Evolutionary conservation across 2,888 invertebrate species (phyloP).

Genomic region (Epicampocera succincta): DNA sequence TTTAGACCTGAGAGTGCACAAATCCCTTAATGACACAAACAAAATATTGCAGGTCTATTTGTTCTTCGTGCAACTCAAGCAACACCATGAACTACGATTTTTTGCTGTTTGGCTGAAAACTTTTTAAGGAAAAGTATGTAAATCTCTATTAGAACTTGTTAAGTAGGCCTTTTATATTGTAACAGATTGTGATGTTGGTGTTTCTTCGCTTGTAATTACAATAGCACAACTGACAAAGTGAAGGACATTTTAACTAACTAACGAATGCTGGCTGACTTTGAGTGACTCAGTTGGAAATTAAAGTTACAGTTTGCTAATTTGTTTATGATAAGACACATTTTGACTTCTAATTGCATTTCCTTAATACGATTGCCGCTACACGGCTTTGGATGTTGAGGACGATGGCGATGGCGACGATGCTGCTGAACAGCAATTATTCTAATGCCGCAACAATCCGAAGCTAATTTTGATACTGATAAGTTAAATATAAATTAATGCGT

Average conservation of each 20-base stretch:
- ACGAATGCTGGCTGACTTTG: constrained; percentile 3
- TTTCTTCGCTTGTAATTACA: neutral
- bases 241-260: constrained; percentile 23
- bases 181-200: constrained; percentile 59
- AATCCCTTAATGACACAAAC: constrained; percentile 20
- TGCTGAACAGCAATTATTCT: neutral
- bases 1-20: constrained; percentile 13
- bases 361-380: constrained; percentile 16
- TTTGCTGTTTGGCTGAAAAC: neutral
- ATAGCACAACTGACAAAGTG: constrained; percentile 11
- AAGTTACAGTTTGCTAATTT: constrained; percentile 64
- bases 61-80: neutral
- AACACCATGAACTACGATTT: constrained; percentile 25
- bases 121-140: neutral
- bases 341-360: constrained; percentile 61
- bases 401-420: neutral
- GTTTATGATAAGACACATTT: constrained; percentile 56
- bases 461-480: neutral
- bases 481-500: constrained; percentile 17
- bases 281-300: constrained; percentile 31
- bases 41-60: constrained; percentile 5
- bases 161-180: constrained; percentile 53
- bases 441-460: constrained; percentile 7
- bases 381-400: no score
- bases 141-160: constrained; percentile 45